Conservation (phyloP, 2,888 invertebrate species). For the Eristalis tenax region DNA sequence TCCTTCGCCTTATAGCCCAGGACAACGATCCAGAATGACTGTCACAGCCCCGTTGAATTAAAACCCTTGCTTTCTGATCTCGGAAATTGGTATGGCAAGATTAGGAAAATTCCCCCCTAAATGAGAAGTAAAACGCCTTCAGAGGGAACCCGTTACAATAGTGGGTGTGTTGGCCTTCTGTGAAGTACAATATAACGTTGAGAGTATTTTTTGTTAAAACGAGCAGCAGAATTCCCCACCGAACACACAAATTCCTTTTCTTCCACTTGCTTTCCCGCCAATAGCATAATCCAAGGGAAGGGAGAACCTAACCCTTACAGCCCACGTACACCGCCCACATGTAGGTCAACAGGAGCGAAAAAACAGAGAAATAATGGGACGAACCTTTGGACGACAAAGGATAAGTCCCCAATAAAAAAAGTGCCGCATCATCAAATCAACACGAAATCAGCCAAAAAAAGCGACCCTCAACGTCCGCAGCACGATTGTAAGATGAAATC, state of each 20-base stretch:
- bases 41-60: too few species aligned
- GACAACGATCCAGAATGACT: too few species aligned
- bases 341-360: not conserved
- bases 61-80: too few species aligned
- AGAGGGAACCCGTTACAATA: too few species aligned
- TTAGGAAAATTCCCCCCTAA: not conserved
- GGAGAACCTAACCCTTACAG: not conserved
- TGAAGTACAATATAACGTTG: not conserved
- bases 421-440: slow-evolving; percentile 6
- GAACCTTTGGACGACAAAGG: not conserved
- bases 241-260: not conserved
- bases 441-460: not conserved
- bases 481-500: slow-evolving; percentile 28
- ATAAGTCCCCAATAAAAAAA: not conserved
- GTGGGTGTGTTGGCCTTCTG: not conserved
- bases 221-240: not conserved
- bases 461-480: not conserved
- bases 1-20: too few species aligned
- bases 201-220: not conserved
- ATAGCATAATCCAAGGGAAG: not conserved
- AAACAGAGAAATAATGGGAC: not conserved
- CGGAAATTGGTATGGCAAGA: not conserved
- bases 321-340: not conserved
- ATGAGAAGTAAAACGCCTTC: not conserved
- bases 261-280: not conserved